Percentiles rank a stretch among this genome's conserved stretches.
phyloP scores from a whole-genome alignment of 1,140 invertebrate genomes.

The Halictus rubicundus region DNA sequence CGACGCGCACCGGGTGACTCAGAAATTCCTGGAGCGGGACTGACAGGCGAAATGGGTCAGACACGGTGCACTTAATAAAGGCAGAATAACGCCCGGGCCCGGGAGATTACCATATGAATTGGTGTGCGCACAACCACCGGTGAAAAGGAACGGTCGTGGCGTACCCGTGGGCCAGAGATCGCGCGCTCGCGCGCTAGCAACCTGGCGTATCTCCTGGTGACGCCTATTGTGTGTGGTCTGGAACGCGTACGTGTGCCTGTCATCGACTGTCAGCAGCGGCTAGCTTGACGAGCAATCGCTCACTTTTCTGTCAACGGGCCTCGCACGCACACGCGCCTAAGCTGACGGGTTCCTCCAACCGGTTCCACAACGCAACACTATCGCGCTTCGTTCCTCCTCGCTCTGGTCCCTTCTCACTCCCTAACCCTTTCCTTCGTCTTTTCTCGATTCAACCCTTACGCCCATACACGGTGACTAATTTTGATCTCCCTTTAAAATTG shows the following conservation, averaged over 20 bases:
- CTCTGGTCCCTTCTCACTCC: conserved; percentile 33
- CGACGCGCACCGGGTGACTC: conserved; percentile 55
- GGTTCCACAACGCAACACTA: conserved; percentile 54
- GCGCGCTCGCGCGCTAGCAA: conserved; percentile 15
- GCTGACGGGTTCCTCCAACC: conserved; percentile 43
- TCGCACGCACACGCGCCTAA: conserved; percentile 33
- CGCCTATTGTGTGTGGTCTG: conserved; percentile 64
- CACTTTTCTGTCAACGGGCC: conserved; percentile 62
- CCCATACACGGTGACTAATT: too few relatives aligned
- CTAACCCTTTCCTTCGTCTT: conserved; percentile 7
- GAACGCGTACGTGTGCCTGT: conserved; percentile 55
- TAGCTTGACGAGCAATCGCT: conserved; percentile 68
- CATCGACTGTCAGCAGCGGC: conserved; percentile 63
- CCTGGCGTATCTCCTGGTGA: neutral
- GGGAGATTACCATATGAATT: conserved; percentile 73
- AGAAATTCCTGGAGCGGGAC: conserved; percentile 58
- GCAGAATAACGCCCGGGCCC: conserved; percentile 51
- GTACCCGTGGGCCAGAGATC: too few relatives aligned
- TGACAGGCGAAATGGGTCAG: conserved; percentile 71
- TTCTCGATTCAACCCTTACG: too few relatives aligned
- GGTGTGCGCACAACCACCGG: conserved; percentile 46
- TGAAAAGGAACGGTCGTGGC: conserved; percentile 58
- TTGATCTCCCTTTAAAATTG: too few relatives aligned
- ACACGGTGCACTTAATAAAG: conserved; percentile 67
- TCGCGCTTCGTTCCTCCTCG: neutral